Conservation (phyloP, 2,113 vertebrate genomes). For the Astatoreochromis straeleni region DNA sequence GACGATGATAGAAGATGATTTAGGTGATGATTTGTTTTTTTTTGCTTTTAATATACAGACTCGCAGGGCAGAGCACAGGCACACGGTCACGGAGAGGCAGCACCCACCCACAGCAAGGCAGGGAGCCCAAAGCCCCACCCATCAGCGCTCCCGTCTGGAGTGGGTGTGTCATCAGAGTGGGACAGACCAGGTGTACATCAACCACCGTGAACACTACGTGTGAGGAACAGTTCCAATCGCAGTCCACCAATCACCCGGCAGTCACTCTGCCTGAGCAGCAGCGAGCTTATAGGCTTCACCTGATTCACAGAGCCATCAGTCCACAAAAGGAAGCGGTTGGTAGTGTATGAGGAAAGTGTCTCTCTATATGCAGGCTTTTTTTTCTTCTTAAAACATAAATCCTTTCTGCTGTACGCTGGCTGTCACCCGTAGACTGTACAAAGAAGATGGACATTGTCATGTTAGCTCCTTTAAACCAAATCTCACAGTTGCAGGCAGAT, state of each 20-base stretch:
- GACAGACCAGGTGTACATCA: conserved; percentile 71
- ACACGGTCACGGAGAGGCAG: conserved; percentile 19
- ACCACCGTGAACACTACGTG: conserved; percentile 76
- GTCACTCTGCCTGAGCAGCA: not conserved
- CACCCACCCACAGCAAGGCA: not conserved
- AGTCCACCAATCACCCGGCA: not conserved
- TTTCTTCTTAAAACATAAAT: not conserved
- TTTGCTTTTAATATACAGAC: conserved; percentile 24
- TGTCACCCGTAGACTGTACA: not conserved
- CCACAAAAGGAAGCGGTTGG: not conserved
- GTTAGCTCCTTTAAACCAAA: not conserved
- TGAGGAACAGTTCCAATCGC: conserved; percentile 25
- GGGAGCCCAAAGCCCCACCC: conserved; percentile 17
- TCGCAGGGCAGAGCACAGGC: conserved; percentile 42
- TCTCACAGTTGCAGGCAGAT: not conserved
- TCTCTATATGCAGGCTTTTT: not conserved
- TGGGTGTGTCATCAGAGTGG: conserved; percentile 76
- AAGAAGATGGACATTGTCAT: not conserved
- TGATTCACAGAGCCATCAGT: not conserved
- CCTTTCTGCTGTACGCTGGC: not conserved
- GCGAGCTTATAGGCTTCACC: not conserved
- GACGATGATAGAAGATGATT: not conserved
- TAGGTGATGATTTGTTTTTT: not conserved
- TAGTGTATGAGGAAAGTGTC: not conserved
- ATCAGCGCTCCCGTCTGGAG: conserved; percentile 61